Evolutionary conservation across 2,888 invertebrate genomes (phyloP), one percentile per base, ranked within the genome.

Genomic region (Diploptera punctata): DNA sequence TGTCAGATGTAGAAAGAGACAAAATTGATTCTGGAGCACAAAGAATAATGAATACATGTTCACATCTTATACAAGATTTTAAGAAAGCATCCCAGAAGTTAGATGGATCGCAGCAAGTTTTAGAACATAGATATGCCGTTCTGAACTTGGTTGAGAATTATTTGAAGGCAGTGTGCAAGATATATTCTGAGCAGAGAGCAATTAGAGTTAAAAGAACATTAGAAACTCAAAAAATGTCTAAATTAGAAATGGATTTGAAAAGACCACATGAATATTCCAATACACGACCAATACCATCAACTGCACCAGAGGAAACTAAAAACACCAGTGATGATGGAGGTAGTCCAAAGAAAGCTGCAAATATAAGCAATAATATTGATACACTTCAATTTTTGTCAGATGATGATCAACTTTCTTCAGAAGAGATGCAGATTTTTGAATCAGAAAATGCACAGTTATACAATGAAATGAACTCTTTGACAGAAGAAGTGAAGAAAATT

Each of bases 391-490:
- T 65, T 18, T 78, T 77, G 31, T 85, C 85, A 5, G 87, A 89
- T 78, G 90, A 91, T 69, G 88, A 89, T 49, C 88, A 90, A 73
- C 81, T 95, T 0, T 93, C 92, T 74, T 86, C 93, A 0, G 97
- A 97, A 80, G 97, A 98, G 82, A 85, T 95, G 73, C 97, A 97
- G 82, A 91, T 97, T 88, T 94, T 97, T 82, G 95, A 97, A 82
- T 89, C 91, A 0, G 98, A 98, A 84, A 98, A 98, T 83, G 88
- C 92, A 70, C 92, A 93, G 76, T 84, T 98, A 10, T 91, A 92
- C 79, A 93, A 95, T 80, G 94, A 97, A 78, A 84, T 98, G 62
- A 96, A 95, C 81, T 93, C 91, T 72, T 86, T 97, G 80, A 92
- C 93, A 0, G 95, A 97, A 79, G 98, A 98, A 84, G 95, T 98